Percentiles rank a stretch among this genome's conserved stretches.
These are phyloP conservation scores for Heliconius cydno DNA, from an alignment of 2,888 invertebrate genomes.

Conservation along the genomic window DNA sequence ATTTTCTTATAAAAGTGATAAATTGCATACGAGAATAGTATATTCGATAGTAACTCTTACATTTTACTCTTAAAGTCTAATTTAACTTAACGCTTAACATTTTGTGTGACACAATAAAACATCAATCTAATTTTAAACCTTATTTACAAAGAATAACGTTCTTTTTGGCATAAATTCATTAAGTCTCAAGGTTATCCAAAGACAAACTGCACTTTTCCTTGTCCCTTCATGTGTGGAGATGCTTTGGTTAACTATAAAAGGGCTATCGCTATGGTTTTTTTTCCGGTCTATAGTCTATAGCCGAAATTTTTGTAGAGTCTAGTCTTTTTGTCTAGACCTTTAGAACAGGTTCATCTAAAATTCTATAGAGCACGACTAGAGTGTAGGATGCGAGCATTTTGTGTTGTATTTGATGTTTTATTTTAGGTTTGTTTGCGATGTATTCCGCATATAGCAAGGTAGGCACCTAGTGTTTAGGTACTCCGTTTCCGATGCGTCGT, in stretches of 20 bases:
- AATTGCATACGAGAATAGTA: slow-evolving; percentile 11
- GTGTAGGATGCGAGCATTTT: neutral
- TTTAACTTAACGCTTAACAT: neutral
- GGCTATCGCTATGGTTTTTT: slow-evolving; percentile 18
- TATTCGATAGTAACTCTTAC: slow-evolving; percentile 15
- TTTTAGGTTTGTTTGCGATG: neutral
- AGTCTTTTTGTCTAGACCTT: slow-evolving; percentile 21
- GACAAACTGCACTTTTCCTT: slow-evolving; percentile 51
- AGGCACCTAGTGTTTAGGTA: neutral
- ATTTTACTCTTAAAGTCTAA: neutral
- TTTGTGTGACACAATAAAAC: slow-evolving; percentile 25
- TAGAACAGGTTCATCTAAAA: slow-evolving; percentile 6
- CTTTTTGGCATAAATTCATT: slow-evolving; percentile 31
- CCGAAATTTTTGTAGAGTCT: slow-evolving; percentile 17
- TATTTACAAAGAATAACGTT: slow-evolving; percentile 17
- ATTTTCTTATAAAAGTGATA: slow-evolving; percentile 3
- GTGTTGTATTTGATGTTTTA: neutral
- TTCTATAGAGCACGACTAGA: neutral
- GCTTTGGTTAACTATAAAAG: slow-evolving; percentile 25
- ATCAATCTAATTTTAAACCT: neutral
- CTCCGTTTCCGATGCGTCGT: neutral
- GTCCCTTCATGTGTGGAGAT: slow-evolving; percentile 43
- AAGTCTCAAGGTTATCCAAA: slow-evolving; percentile 51
- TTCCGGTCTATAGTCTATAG: slow-evolving; percentile 8
- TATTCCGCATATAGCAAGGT: neutral